phyloP scores from a whole-genome alignment of 2,888 invertebrate species.

The Agrochola circellaris region DNA sequence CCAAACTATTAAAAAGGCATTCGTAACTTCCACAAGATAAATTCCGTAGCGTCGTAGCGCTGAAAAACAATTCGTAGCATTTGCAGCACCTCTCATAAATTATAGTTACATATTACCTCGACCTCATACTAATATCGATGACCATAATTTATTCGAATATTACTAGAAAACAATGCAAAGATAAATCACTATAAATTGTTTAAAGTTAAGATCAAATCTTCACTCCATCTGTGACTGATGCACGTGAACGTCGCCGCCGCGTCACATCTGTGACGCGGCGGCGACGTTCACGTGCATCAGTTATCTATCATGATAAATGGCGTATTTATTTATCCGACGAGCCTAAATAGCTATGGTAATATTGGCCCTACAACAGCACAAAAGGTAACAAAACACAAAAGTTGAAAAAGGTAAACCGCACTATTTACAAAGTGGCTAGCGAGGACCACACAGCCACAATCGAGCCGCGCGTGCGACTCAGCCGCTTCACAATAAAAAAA shows the following conservation, averaged over 20 bases:
- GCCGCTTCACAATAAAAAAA: constrained; percentile 86
- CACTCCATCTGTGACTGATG: constrained; percentile 85
- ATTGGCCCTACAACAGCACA: constrained; percentile 91
- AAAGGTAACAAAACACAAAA: constrained; percentile 91
- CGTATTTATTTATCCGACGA: constrained; percentile 91
- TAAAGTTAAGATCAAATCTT: constrained; percentile 84
- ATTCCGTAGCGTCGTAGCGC: constrained; percentile 25
- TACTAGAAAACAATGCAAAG: constrained; percentile 81
- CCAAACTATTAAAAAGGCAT: neutral
- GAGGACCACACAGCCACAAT: constrained; percentile 91
- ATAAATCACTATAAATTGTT: constrained; percentile 84
- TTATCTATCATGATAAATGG: constrained; percentile 91
- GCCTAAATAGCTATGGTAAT: constrained; percentile 91
- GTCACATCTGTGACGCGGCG: constrained; percentile 84
- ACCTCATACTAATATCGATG: constrained; percentile 46
- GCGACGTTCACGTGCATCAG: constrained; percentile 87
- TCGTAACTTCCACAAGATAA: neutral
- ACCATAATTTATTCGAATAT: constrained; percentile 65
- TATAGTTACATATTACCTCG: constrained; percentile 42
- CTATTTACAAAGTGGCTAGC: constrained; percentile 91
- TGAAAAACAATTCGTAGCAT: constrained; percentile 42
- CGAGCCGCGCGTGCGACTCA: constrained; percentile 90
- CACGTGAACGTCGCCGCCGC: no score
- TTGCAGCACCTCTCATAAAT: constrained; percentile 46
- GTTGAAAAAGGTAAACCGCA: constrained; percentile 91